These are phyloP conservation scores for Cariama cristata DNA, from an alignment of 2,113 vertebrate genomes.

Conservation along the genomic window DNA sequence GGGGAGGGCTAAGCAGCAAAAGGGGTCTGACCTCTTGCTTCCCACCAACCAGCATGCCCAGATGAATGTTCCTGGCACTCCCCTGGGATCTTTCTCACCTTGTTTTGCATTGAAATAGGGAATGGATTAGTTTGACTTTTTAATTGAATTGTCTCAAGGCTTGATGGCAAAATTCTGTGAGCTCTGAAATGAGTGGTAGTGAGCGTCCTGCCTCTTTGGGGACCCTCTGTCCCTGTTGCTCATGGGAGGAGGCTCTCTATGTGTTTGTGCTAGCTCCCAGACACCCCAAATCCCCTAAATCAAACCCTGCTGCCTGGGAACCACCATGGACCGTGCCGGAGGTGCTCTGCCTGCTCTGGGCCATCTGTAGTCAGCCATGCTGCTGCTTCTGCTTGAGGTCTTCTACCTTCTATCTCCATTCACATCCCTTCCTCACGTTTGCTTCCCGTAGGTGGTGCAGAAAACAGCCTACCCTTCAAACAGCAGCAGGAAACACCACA, in stretches of 20 bases:
- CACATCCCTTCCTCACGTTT: neutral
- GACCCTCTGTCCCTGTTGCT: neutral
- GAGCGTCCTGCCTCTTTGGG: neutral
- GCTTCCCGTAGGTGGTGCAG: neutral
- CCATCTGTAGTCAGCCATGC: neutral
- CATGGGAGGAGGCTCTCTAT: neutral
- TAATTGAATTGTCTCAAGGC: neutral
- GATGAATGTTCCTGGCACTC: neutral
- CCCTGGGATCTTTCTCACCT: neutral
- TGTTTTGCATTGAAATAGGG: neutral
- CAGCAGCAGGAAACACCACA: neutral
- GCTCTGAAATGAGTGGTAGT: neutral
- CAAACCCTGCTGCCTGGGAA: neutral
- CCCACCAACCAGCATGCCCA: neutral
- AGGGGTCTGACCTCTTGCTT: neutral
- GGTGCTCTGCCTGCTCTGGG: neutral
- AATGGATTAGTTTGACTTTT: neutral
- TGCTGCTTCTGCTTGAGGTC: neutral
- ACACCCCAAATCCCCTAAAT: neutral
- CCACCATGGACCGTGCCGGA: accelerated
- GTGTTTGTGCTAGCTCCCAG: neutral
- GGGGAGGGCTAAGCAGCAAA: neutral
- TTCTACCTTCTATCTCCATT: neutral
- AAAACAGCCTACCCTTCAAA: neutral
- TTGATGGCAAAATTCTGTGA: neutral